Base-by-base conservation (phyloP, 2,113 vertebrate genomes). In the Colius striatus region DNA sequence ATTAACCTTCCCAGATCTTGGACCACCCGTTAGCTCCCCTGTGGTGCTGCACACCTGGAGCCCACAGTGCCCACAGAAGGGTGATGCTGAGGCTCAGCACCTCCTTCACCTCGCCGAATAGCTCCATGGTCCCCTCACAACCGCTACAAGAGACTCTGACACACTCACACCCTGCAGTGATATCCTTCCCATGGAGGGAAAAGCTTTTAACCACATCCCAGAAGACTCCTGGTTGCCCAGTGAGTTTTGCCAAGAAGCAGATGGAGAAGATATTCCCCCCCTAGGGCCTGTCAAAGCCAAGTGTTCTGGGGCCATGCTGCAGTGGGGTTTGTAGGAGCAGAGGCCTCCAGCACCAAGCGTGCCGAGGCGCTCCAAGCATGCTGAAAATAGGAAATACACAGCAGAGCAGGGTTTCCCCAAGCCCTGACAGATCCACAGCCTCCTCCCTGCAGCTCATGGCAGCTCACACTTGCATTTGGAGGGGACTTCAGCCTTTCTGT, bases 371-470 rank as follows among this genome's bases (percentile, higher is more conserved):
- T 75, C 55, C 30, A 8, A 43, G 15, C 1, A 0, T 26, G 20
- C 2, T 50, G 29, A 30, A 18, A 22, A 45, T 50, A 16, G 8
- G 73, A 53, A 93, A 63, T 11, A n/a, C 23, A 14, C 55, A 87
- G 54, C 50, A 73, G 6, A 0, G 0, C 3, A 8, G 0, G 0
- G 23, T 57, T 23, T 36, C 22, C 19, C 53, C 1, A 0, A 83
- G n/a, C 25, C 61, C 32, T 79, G 34, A 22, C 55, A 48, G 36
- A 75, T n/a, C 34, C 32, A 13, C 60, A 77, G 68, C 55, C 65
- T 53, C 30, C 18, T 82, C 15, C 17, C 45, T 51, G 48, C 13
- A 29, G 57, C 27, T 57, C 10, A 3, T 1, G 1, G 62, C 50
- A 93, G 38, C 62, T 91, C 22, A 3, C 16, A 36, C 26, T 70